These are phyloP conservation scores for Moxostoma hubbsi DNA, from an alignment of 2,797 vertebrate genomes.

Conservation along the genomic window DNA sequence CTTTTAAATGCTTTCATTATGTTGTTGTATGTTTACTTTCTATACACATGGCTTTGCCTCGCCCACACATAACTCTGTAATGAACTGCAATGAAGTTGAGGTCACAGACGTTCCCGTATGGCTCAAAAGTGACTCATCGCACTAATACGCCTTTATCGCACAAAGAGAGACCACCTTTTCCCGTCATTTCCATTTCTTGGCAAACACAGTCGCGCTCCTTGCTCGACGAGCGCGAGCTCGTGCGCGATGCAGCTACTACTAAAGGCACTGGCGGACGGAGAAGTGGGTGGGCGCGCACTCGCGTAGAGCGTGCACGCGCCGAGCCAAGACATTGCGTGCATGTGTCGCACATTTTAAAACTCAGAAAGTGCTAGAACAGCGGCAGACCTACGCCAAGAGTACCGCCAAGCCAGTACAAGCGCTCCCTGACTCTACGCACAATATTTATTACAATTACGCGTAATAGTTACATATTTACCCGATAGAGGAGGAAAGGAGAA, in stretches of 20 bases:
- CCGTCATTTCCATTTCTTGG: conserved; percentile 49
- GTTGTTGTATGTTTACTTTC: not conserved
- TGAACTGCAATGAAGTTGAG: not conserved
- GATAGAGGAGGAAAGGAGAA: not conserved
- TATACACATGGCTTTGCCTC: conserved; percentile 13
- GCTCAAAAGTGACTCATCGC: conserved; percentile 39
- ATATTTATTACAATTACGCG: not conserved
- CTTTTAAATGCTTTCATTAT: not conserved
- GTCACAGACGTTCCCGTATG: not conserved
- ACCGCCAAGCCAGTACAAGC: conserved; percentile 10
- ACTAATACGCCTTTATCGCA: conserved; percentile 25
- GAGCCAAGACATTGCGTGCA: conserved; percentile 67
- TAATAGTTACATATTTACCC: too few species aligned
- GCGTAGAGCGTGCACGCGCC: conserved; percentile 33
- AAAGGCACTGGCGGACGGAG: conserved; percentile 1
- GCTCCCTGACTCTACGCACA: not conserved
- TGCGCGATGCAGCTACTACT: conserved; percentile 9
- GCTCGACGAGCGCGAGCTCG: conserved; percentile 16
- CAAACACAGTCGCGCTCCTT: conserved; percentile 35
- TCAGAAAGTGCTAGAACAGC: conserved; percentile 54
- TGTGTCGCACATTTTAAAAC: conserved; percentile 85
- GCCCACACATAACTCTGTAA: not conserved
- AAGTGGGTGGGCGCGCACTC: conserved; percentile 33
- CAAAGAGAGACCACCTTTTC: conserved; percentile 53
- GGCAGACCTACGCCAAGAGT: not conserved